Conservation (phyloP, 2,888 invertebrate species). For the Tigriopus californicus region DNA sequence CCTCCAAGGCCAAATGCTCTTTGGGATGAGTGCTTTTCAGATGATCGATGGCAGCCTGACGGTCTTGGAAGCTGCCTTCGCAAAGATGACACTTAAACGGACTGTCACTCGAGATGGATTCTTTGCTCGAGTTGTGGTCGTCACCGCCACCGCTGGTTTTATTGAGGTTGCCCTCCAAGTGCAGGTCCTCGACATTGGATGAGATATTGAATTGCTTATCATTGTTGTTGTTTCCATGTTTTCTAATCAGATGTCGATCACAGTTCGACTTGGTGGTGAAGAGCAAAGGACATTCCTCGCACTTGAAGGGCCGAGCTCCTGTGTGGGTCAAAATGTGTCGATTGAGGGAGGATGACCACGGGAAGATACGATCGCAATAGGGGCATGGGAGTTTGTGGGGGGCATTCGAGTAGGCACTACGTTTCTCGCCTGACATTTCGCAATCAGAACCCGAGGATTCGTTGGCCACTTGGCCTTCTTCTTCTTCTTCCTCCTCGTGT, state of each 20-base stretch:
- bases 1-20: constrained; percentile 61
- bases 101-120: constrained; percentile 34
- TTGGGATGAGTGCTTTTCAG: constrained; percentile 50
- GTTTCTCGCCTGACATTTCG: constrained; percentile 41
- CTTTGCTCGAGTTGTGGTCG: constrained; percentile 40
- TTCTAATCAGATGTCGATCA: constrained; percentile 75
- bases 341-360: constrained; percentile 88
- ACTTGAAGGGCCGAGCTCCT: constrained; percentile 85
- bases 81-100: constrained; percentile 54
- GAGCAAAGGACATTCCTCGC: constrained; percentile 72
- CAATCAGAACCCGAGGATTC: constrained; percentile 32
- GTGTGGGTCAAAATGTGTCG: constrained; percentile 88
- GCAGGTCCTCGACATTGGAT: too few relatives aligned
- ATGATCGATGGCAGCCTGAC: constrained; percentile 60
- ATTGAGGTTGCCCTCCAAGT: constrained; percentile 51
- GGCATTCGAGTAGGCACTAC: constrained; percentile 82
- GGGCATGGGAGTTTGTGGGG: constrained; percentile 85
- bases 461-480: constrained; percentile 45
- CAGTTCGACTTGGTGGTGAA: constrained; percentile 96
- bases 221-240: constrained; percentile 43
- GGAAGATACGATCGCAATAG: constrained; percentile 80
- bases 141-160: constrained; percentile 36
- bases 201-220: constrained; percentile 30
- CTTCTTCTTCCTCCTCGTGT: constrained; percentile 39
- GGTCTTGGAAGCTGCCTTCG: constrained; percentile 59